These are phyloP conservation scores for Pseudomyrmex gracilis DNA, from an alignment of 1,140 invertebrate genomes.

Conservation along the genomic window DNA sequence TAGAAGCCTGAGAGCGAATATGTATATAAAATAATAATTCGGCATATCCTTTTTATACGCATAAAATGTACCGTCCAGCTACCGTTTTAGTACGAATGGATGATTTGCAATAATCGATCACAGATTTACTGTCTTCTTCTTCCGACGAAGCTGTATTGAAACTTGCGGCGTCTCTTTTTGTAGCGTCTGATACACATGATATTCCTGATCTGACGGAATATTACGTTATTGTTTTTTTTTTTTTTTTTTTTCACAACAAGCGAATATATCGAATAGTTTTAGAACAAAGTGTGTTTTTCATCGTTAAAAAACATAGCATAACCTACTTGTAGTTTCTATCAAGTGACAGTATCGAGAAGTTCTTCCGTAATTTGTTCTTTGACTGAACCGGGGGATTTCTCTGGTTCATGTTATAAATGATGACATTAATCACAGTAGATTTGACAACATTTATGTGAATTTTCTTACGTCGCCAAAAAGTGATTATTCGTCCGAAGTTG, in stretches of 20 bases:
- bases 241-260: background rate
- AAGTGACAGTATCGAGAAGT: conserved; percentile 21
- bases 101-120: conserved; percentile 30
- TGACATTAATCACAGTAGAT: conserved; percentile 48
- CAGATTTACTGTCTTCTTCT: conserved; percentile 16
- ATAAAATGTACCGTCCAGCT: conserved; percentile 2
- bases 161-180: background rate
- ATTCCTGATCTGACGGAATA: conserved; percentile 52
- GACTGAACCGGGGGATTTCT: conserved; percentile 36
- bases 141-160: background rate
- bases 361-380: conserved; percentile 62
- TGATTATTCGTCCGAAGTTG: conserved; percentile 41
- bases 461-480: conserved; percentile 61
- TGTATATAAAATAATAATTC: background rate
- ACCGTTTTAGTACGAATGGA: conserved; percentile 26
- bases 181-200: conserved; percentile 46
- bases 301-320: background rate
- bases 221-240: conserved; percentile 26
- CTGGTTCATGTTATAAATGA: conserved; percentile 64
- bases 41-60: background rate
- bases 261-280: background rate
- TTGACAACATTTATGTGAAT: conserved; percentile 64
- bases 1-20: conserved; percentile 39
- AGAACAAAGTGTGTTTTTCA: conserved; percentile 1
- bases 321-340: conserved; percentile 69